These are phyloP conservation scores for Gari tellinella DNA, from an alignment of 2,888 invertebrate species.

Conservation along the genomic window DNA sequence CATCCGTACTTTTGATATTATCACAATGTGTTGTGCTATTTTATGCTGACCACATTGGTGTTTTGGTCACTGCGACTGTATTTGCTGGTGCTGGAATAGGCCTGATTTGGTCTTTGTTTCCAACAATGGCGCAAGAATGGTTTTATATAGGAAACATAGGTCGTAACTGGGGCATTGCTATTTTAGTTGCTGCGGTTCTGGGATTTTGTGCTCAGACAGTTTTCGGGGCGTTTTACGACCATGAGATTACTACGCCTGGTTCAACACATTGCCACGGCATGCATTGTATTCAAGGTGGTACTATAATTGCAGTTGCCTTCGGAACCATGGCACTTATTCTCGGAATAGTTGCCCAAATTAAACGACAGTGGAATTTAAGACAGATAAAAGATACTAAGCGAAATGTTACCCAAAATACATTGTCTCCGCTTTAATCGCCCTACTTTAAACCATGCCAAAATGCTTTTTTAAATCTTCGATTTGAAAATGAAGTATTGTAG, in stretches of 20 bases:
- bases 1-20: constrained; percentile 12
- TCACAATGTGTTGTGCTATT: constrained; percentile 28
- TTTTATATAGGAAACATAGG: constrained; percentile 50
- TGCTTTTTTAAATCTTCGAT: no score
- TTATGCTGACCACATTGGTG: constrained; percentile 25
- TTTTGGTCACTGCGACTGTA: constrained; percentile 35
- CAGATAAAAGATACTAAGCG: no score
- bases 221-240: constrained; percentile 46
- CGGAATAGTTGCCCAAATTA: constrained; percentile 11
- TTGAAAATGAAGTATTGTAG: no score
- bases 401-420: no score
- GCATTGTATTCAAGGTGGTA: constrained; percentile 37
- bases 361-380: constrained; percentile 7
- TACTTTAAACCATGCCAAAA: no score
- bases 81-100: constrained; percentile 38
- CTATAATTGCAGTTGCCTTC: constrained; percentile 18
- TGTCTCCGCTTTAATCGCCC: no score
- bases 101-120: constrained; percentile 48
- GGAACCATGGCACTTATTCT: constrained; percentile 15
- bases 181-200: constrained; percentile 38
- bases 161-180: constrained; percentile 56
- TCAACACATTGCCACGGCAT: constrained; percentile 42
- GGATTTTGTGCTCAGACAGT: constrained; percentile 45
- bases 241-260: constrained; percentile 5
- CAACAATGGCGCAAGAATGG: constrained; percentile 49